These are phyloP conservation scores for Syngnathus rostellatus DNA, from an alignment of 2,797 vertebrate species.

Conservation along the genomic window DNA sequence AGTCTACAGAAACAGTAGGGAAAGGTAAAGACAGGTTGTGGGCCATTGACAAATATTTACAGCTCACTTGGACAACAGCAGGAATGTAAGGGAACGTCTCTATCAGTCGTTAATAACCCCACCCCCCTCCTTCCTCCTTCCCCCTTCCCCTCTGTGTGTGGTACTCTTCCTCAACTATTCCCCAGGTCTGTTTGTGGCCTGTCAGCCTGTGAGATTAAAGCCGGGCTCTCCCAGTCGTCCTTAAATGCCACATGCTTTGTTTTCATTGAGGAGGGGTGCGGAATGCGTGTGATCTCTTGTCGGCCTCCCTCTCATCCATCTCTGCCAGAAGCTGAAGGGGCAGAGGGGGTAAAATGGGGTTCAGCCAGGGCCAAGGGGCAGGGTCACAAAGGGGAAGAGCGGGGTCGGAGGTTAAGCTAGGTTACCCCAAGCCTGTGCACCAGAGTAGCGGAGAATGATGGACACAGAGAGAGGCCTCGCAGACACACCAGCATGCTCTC, in stretches of 20 bases:
- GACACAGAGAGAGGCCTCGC: constrained; percentile 25
- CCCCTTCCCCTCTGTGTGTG: constrained; percentile 52
- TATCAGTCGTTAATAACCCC: constrained; percentile 35
- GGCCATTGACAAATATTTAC: constrained; percentile 61
- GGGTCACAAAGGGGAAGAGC: constrained; percentile 60
- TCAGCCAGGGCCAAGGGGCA: constrained; percentile 55
- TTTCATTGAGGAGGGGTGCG: constrained; percentile 63
- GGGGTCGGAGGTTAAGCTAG: constrained; percentile 61
- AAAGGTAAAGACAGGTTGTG: constrained; percentile 43
- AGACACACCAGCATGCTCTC: constrained; percentile 21
- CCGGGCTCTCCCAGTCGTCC: constrained; percentile 41
- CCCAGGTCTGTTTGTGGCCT: constrained; percentile 50
- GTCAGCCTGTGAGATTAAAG: constrained; percentile 65
- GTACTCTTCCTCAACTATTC: constrained; percentile 48
- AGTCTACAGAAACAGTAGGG: constrained; percentile 36
- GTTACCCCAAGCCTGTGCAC: constrained; percentile 45
- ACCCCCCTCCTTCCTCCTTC: constrained; percentile 2
- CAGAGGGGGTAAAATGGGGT: constrained; percentile 50
- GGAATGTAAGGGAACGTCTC: constrained; percentile 52
- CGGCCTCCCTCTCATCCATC: constrained; percentile 63
- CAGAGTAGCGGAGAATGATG: constrained; percentile 17
- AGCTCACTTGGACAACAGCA: constrained; percentile 47
- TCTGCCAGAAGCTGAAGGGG: constrained; percentile 53
- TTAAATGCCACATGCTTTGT: constrained; percentile 63
- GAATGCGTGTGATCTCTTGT: constrained; percentile 66